Percentiles rank a stretch among this genome's conserved stretches.
Evolutionary conservation across 2,888 invertebrate genomes (phyloP).

Genomic region (Polylopha cassiicola): DNA sequence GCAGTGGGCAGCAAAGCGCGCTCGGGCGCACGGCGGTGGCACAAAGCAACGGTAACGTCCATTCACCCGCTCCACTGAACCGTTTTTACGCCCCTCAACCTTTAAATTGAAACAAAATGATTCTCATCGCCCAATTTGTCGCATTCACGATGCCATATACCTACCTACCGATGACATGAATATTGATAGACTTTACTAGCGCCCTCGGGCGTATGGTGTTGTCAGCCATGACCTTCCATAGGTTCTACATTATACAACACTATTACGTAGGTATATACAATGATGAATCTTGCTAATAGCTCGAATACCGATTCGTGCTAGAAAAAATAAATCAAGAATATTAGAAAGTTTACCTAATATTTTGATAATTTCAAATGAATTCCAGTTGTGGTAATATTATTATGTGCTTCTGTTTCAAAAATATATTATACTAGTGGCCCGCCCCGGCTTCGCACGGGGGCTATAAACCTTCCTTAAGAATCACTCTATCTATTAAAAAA

Average conservation of each 20-base stretch:
- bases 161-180: slow-evolving; percentile 21
- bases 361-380: slow-evolving; percentile 9
- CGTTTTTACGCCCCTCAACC: slow-evolving; percentile 58
- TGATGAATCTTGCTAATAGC: no score
- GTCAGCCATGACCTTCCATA: slow-evolving; percentile 6
- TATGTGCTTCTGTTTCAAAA: no score
- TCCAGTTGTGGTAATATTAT: slow-evolving; percentile 5
- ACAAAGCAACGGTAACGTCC: slow-evolving; percentile 59
- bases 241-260: no score
- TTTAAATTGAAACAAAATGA: slow-evolving; percentile 65
- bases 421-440: no score
- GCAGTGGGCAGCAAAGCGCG: slow-evolving; percentile 24
- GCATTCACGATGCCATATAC: slow-evolving; percentile 25
- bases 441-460: no score
- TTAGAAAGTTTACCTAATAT: no score
- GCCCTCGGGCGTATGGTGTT: slow-evolving; percentile 20
- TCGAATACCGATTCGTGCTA: no score
- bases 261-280: no score
- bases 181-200: slow-evolving; percentile 28
- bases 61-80: slow-evolving; percentile 55
- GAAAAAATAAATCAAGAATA: no score
- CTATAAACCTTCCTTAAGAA: no score
- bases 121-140: slow-evolving; percentile 41
- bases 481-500: no score
- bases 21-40: slow-evolving; percentile 51